Conservation (phyloP, 1,140 invertebrate species). For the Temnothorax nylanderi region DNA sequence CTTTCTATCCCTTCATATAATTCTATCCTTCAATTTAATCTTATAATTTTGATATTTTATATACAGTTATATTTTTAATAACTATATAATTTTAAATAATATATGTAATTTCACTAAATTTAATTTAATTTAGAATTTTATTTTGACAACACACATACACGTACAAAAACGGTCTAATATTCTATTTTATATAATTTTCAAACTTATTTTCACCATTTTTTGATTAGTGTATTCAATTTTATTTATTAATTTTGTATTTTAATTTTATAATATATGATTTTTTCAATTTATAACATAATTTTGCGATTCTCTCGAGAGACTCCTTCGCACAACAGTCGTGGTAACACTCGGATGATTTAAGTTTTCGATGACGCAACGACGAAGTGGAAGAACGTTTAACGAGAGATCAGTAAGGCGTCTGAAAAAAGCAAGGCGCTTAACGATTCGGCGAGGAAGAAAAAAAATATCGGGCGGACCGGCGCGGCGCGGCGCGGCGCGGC, state of each 20-base stretch:
- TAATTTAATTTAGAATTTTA: not conserved
- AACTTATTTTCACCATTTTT: not conserved
- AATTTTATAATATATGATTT: not conserved
- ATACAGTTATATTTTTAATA: constrained; percentile 1
- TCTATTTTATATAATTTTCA: not conserved
- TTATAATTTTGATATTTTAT: not conserved
- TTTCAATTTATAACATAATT: constrained; percentile 2
- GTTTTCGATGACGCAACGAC: constrained; percentile 38
- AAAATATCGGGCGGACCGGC: constrained; percentile 52
- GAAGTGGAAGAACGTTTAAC: constrained; percentile 36
- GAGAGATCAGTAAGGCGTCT: constrained; percentile 20
- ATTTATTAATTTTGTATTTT: not conserved
- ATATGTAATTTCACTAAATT: not conserved
- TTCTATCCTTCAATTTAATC: not conserved
- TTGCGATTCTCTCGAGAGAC: not conserved
- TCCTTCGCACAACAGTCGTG: not conserved
- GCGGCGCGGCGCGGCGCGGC: constrained; percentile 53
- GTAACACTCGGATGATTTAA: constrained; percentile 7
- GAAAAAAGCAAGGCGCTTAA: constrained; percentile 44
- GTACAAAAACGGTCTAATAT: not conserved
- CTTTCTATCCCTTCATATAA: not conserved
- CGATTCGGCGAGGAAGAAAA: constrained; percentile 39
- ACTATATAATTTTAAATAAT: constrained; percentile 7
- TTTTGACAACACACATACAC: not conserved
- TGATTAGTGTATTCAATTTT: not conserved